Conservation (phyloP, 2,797 vertebrate genomes). For the Enteromius anoplus region DNA sequence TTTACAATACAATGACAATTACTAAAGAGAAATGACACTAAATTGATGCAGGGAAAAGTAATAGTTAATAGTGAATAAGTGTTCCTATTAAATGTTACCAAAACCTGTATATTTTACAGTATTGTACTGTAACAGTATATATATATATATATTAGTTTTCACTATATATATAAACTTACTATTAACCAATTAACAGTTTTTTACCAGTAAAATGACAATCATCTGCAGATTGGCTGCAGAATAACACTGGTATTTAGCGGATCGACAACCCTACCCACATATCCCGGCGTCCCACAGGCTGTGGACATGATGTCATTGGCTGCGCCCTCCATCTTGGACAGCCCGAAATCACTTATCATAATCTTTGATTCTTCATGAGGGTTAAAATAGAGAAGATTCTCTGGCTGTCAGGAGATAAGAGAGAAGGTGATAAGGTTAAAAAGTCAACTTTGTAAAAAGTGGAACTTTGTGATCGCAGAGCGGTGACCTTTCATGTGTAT, state of each 20-base stretch:
- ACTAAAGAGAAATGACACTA: too few relatives aligned
- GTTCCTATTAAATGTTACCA: too few relatives aligned
- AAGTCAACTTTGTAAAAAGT: neutral
- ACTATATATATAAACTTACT: neutral
- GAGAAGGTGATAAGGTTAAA: neutral
- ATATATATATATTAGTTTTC: too few relatives aligned
- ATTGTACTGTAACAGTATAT: too few relatives aligned
- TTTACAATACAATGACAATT: too few relatives aligned
- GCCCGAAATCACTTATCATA: slow-evolving; percentile 97
- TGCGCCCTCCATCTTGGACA: slow-evolving; percentile 96
- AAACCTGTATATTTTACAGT: too few relatives aligned
- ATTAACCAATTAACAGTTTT: neutral
- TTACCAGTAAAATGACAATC: neutral
- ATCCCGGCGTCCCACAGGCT: slow-evolving; percentile 94
- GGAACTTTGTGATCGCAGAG: neutral
- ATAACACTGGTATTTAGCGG: neutral
- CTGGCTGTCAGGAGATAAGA: slow-evolving; percentile 78
- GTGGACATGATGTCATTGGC: slow-evolving; percentile 95
- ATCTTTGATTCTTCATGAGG: slow-evolving; percentile 95
- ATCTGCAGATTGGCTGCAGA: neutral
- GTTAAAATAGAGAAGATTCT: slow-evolving; percentile 94
- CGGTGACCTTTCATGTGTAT: neutral
- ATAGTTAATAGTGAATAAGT: too few relatives aligned
- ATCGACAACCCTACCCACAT: slow-evolving; percentile 85
- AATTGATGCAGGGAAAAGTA: too few relatives aligned